phyloP scores from a whole-genome alignment of 2,797 vertebrate genomes.

The Molossus alvarezi region DNA sequence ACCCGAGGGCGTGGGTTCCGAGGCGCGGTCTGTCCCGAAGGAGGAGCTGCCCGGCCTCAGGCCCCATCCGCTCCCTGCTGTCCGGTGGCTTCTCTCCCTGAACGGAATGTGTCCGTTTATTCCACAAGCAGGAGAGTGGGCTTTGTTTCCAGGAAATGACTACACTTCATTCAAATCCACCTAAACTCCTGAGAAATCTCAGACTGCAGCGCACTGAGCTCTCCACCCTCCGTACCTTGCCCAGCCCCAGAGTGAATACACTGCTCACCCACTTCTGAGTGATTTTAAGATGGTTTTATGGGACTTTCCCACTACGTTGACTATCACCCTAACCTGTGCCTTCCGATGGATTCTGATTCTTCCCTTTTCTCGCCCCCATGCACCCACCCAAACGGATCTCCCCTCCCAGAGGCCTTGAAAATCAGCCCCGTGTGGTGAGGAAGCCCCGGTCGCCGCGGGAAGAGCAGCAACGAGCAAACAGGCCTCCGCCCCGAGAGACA shows the following conservation, averaged over 20 bases:
- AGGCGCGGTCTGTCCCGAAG: too few species aligned
- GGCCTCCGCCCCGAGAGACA: too few species aligned
- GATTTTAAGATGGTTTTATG: neutral
- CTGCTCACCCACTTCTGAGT: neutral
- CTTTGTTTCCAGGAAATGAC: neutral
- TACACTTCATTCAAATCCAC: neutral
- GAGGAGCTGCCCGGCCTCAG: too few species aligned
- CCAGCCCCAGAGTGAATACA: neutral
- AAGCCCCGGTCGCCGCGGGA: neutral
- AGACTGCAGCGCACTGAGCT: neutral
- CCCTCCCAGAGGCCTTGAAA: neutral
- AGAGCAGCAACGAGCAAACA: too few species aligned
- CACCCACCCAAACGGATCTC: too few species aligned
- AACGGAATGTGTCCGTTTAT: neutral
- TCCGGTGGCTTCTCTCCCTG: neutral
- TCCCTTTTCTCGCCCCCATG: rapidly evolving
- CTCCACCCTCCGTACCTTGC: too few species aligned
- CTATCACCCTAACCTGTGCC: neutral
- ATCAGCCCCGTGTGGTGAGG: neutral
- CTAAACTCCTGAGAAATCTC: neutral
- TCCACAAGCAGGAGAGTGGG: neutral
- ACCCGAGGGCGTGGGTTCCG: neutral
- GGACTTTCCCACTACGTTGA: neutral
- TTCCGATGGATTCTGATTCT: neutral
- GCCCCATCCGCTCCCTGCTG: too few species aligned